Evolutionary conservation across 2,113 vertebrate genomes (phyloP).

Genomic region (Chaetodon trifascialis): DNA sequence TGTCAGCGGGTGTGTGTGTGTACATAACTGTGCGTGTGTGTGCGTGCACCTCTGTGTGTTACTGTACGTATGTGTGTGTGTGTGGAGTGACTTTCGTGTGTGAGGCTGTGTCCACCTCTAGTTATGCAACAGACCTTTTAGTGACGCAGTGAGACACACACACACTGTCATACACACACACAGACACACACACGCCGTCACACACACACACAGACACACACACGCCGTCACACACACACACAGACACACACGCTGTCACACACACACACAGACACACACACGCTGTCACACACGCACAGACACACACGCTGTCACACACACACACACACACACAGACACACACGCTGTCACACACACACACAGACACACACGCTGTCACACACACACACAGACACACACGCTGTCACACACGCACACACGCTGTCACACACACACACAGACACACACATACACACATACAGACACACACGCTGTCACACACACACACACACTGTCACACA

Average conservation of each 20-base stretch:
- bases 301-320: neutral
- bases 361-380: neutral
- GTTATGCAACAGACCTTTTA: conserved; percentile 60
- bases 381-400: conserved; percentile 19
- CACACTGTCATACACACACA: neutral
- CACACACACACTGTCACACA: conserved; percentile 10
- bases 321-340: too few species aligned
- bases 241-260: neutral
- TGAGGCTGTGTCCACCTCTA: conserved; percentile 22
- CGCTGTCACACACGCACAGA: neutral
- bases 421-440: neutral
- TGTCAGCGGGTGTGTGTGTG: conserved; percentile 2
- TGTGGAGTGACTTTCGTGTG: conserved; percentile 7
- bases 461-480: too few species aligned
- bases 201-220: conserved; percentile 19
- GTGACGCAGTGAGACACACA: conserved; percentile 33
- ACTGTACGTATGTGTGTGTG: neutral
- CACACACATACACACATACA: too few species aligned
- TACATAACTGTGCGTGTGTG: too few species aligned
- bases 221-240: neutral
- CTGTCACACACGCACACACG: neutral
- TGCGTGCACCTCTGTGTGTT: neutral
- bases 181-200: neutral
- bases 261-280: too few species aligned
- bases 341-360: neutral